Evolutionary conservation across 2,888 invertebrate species (phyloP), one percentile per base, ranked within the genome.

Genomic region (Leptinotarsa juncta): DNA sequence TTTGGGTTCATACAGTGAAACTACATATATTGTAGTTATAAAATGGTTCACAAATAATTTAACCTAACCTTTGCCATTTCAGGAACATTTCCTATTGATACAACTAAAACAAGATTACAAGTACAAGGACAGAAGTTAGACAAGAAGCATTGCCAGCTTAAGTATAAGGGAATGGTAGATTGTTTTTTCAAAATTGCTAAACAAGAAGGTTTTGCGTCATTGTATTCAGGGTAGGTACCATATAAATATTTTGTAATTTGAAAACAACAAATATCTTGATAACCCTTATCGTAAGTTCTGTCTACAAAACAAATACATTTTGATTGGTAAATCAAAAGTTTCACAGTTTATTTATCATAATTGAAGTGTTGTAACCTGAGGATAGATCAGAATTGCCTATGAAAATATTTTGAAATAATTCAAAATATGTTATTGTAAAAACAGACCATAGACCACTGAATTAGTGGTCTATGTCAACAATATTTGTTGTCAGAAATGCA

Each of bases 41-140:
- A 53, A n/a, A 53, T n/a, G n/a, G n/a, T 53, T 53, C 2, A n/a
- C 16, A 16, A 65, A 65, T 65, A n/a, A 23, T 12, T 15, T 15
- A 65, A 32, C 10, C 4, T 26, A n/a, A 65, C 15, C 14, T 42
- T 12, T 23, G 7, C 50, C 48, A 55, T 69, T 69, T 16, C 83
- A 96, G 97, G 97, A 81, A 98, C 97, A 57, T 98, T 97, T 89
- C 97, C 97, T n/a, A 95, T 98, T 82, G 98, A 98, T 88, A 96
- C 97, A 49, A 95, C 97, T 26, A 98, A 98, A 89, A 97, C 97
- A 20, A 91, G 97, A 80, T 91, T 98, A 26, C 97, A 98, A 90
- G 92, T 98, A 84, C 98, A 98, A 89, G 98, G 97, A 1, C 97
- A 97, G 88, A 94, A 91, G 86, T 91, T 94, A 77, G 95, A 95